Percentiles rank a stretch among this genome's conserved stretches.
Conservation (phyloP, 2,888 invertebrate species). For the Eudasyphora cyanicolor region DNA sequence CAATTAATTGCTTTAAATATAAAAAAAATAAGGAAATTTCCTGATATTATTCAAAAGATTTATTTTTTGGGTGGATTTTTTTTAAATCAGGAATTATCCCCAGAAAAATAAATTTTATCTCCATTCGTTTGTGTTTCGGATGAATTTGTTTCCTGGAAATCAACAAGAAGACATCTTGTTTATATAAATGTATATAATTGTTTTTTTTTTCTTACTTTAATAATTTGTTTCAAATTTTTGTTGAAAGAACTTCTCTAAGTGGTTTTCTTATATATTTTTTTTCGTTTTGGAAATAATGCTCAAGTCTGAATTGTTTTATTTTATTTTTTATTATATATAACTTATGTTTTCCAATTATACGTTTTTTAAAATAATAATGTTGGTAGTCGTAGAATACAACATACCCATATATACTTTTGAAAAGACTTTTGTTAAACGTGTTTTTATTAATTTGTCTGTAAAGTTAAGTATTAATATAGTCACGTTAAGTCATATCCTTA, state of each 20-base stretch:
- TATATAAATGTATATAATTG: neutral
- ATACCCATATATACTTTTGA: constrained; percentile 24
- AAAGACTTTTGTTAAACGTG: constrained; percentile 59
- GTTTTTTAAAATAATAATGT: neutral
- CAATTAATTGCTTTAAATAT: too few species aligned
- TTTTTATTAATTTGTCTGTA: constrained; percentile 44
- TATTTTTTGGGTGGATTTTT: too few species aligned
- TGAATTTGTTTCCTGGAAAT: too few species aligned
- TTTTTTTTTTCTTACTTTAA: neutral
- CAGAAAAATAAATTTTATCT: too few species aligned
- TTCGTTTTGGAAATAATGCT: constrained; percentile 47
- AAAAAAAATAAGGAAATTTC: too few species aligned
- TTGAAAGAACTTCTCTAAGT: too few species aligned
- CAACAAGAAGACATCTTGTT: too few species aligned
- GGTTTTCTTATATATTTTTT: neutral
- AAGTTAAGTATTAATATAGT: constrained; percentile 60
- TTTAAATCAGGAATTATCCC: too few species aligned
- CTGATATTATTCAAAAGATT: too few species aligned
- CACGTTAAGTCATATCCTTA: constrained; percentile 49
- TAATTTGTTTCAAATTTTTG: constrained; percentile 23
- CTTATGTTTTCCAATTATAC: neutral
- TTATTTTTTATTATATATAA: constrained; percentile 12
- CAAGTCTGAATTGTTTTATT: constrained; percentile 59
- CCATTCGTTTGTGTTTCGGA: too few species aligned
- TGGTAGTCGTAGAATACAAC: constrained; percentile 46